Evolutionary conservation across 1,140 invertebrate species (phyloP), one percentile per base, ranked within the genome.

Genomic region (Octopus sinensis): DNA sequence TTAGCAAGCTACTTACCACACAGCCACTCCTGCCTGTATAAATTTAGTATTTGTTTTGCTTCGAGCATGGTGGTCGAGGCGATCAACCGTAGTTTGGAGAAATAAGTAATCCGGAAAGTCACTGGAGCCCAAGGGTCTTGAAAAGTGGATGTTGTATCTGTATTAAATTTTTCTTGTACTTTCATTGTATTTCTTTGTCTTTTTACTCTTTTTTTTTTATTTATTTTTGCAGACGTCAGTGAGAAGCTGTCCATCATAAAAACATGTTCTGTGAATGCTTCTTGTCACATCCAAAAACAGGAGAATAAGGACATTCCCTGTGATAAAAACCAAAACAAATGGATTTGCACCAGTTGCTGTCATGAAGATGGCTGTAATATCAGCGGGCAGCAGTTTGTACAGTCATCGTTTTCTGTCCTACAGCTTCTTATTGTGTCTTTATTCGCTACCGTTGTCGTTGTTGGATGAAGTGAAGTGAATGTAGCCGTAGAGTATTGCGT

Each of bases 211-310:
- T 7, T 71, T 71, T 71, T 5, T 13, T 43, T 77, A 6, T 23
- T 23, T 43, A 43, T 77, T 43, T 43, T 43, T 77, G 5, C 76
- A 77, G 76, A 77, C 5, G 76, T 77, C 5, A 77, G 76, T 77
- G 76, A 77, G 52, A 77, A 77, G 76, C 76, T 77, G 7, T 77
- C 76, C 12, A 77, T 77, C 7, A 77, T 77, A n/a, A 77, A 77
- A 51, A 52, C 76, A 6, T 77, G 76, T 77, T 52, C 76, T 30
- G 43, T 77, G 13, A 77, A 77, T 77, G 52, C 30, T 6, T 77
- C 76, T 6, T 77, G 76, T 51, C 52, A 53, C 76, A 53, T 43
- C 5, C 76, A 77, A 6, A 51, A 23, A 17, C 30, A 77, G 7
- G 76, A 51, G 17, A 77, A 51, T 43, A 53, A n/a, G 4, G 52